phyloP scores from a whole-genome alignment of 2,888 invertebrate genomes.

The Linnaemya tessellans region DNA sequence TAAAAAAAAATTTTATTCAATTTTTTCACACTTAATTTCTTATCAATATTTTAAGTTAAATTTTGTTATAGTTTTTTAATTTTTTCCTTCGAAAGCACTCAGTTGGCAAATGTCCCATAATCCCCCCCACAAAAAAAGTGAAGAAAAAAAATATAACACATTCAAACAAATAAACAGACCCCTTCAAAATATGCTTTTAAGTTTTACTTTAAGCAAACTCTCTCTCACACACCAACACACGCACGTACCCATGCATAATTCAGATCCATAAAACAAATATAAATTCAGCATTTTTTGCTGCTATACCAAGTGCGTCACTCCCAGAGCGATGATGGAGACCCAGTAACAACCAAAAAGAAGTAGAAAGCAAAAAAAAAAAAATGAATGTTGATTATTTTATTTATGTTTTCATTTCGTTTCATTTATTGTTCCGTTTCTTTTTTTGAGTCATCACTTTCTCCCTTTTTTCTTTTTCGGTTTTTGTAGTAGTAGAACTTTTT shows the following conservation, averaged over 20 bases:
- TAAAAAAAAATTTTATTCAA: background rate
- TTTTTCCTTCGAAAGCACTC: background rate
- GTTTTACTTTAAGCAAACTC: conserved; percentile 4
- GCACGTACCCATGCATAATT: background rate
- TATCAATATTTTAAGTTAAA: background rate
- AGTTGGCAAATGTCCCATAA: conserved; percentile 2
- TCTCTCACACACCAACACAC: background rate
- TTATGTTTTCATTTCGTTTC: conserved; percentile 70
- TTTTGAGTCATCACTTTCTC: conserved; percentile 40
- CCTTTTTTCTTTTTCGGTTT: conserved; percentile 4
- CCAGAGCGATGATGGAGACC: too few relatives aligned
- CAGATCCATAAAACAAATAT: conserved; percentile 34
- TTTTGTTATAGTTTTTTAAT: background rate
- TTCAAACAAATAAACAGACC: background rate
- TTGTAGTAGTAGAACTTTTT: conserved; percentile 32
- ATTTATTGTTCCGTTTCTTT: conserved; percentile 44
- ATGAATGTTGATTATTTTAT: conserved; percentile 69
- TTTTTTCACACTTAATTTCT: background rate
- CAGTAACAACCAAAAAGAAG: too few relatives aligned
- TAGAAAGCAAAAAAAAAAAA: conserved; percentile 7
- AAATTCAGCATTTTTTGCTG: conserved; percentile 6
- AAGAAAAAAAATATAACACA: background rate
- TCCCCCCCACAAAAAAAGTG: background rate
- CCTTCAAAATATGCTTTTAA: conserved; percentile 31
- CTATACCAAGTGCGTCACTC: background rate